These are phyloP conservation scores for Polylopha cassiicola DNA, from an alignment of 2,888 invertebrate species.

Conservation along the genomic window DNA sequence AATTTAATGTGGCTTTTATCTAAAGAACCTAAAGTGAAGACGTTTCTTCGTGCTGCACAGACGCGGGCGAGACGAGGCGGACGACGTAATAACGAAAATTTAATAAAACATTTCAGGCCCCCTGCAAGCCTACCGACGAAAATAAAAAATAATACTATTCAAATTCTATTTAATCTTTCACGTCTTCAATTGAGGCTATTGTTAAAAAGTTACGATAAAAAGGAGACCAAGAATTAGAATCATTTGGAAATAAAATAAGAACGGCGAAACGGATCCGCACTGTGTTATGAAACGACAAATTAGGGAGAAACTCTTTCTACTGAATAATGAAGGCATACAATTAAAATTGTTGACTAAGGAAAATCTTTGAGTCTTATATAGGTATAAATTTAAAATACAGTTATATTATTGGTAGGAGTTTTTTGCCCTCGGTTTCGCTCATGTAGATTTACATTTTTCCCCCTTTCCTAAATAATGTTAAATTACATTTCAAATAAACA, in stretches of 20 bases:
- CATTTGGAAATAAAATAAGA: constrained; percentile 25
- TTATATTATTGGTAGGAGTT: too few relatives aligned
- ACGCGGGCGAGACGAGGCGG: constrained; percentile 32
- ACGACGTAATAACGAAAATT: constrained; percentile 61
- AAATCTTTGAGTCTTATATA: constrained; percentile 37
- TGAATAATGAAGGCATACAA: constrained; percentile 40
- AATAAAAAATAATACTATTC: constrained; percentile 46
- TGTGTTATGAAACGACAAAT: constrained; percentile 7
- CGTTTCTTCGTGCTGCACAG: constrained; percentile 35
- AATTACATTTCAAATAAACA: constrained; percentile 8
- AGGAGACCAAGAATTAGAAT: constrained; percentile 29
- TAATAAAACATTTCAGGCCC: constrained; percentile 56
- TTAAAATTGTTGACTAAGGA: constrained; percentile 48
- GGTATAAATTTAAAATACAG: too few relatives aligned
- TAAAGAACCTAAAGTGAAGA: constrained; percentile 36
- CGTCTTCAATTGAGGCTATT: constrained; percentile 46
- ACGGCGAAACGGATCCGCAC: constrained; percentile 26
- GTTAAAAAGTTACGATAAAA: constrained; percentile 37
- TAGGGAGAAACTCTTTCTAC: constrained; percentile 1
- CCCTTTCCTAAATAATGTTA: too few relatives aligned
- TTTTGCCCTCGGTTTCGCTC: too few relatives aligned
- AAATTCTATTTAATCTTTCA: constrained; percentile 45
- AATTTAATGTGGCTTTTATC: constrained; percentile 49
- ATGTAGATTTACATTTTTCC: too few relatives aligned
- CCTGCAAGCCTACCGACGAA: constrained; percentile 34